Percentiles rank a stretch among this genome's conserved stretches.
phyloP scores from a whole-genome alignment of 2,888 invertebrate species.

The Thereva unica region DNA sequence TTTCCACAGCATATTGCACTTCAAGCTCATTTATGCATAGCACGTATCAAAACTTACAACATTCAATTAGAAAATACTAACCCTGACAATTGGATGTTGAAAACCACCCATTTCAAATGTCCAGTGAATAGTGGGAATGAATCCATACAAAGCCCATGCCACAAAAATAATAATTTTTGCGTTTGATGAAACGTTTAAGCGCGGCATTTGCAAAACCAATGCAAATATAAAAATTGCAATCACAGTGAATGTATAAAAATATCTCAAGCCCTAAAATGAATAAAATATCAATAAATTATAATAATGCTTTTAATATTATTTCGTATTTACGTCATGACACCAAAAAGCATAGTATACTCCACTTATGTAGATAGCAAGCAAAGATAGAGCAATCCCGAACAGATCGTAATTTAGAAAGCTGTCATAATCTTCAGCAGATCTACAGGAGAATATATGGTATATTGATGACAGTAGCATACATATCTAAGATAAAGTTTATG shows the following conservation, averaged over 20 bases:
- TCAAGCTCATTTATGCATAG: too few relatives aligned
- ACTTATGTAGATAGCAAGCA: conserved; percentile 92
- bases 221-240: conserved; percentile 79
- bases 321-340: conserved; percentile 76
- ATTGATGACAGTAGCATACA: conserved; percentile 91
- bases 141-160: conserved; percentile 86
- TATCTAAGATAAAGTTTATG: conserved; percentile 64
- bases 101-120: conserved; percentile 85
- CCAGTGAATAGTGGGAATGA: conserved; percentile 92
- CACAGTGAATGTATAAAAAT: conserved; percentile 82
- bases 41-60: background rate
- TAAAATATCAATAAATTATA: background rate
- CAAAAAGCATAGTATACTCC: conserved; percentile 97
- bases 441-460: conserved; percentile 93
- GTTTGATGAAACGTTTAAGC: conserved; percentile 69
- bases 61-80: conserved; percentile 53
- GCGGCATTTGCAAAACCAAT: conserved; percentile 78
- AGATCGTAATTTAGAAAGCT: conserved; percentile 88
- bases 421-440: conserved; percentile 83
- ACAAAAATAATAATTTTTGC: conserved; percentile 81
- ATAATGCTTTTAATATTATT: conserved; percentile 6
- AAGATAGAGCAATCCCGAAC: conserved; percentile 88
- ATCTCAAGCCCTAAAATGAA: conserved; percentile 68
- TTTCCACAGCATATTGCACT: too few relatives aligned
- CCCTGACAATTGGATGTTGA: conserved; percentile 81